Percentiles rank a stretch among this genome's conserved stretches.
Evolutionary conservation across 2,113 vertebrate species (phyloP).

Genomic region (Heliornis fulica): DNA sequence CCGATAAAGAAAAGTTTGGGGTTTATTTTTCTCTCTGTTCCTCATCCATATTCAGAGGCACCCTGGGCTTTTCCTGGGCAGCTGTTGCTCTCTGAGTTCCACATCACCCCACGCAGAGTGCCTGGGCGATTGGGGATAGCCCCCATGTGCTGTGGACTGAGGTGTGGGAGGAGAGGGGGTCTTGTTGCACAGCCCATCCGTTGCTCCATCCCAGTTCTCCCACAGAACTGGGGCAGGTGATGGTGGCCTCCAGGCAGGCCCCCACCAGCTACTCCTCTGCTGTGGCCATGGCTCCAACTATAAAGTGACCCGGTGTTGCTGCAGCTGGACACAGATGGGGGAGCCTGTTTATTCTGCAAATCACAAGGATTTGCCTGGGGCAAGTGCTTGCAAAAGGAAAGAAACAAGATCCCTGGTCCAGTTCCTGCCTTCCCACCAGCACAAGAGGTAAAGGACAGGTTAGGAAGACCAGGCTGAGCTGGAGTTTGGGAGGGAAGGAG

Average conservation of each 20-base stretch:
- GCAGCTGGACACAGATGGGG: not conserved
- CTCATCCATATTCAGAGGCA: conserved; percentile 31
- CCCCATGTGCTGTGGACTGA: not conserved
- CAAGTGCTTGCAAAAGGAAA: not conserved
- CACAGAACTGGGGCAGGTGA: rapidly evolving
- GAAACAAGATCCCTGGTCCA: not conserved
- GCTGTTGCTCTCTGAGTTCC: not conserved
- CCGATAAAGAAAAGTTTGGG: conserved; percentile 31
- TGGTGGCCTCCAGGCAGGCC: not conserved
- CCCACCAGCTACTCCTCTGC: not conserved
- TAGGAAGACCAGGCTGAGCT: not conserved
- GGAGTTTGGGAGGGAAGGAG: not conserved
- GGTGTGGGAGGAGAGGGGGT: not conserved
- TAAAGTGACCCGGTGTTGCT: not conserved
- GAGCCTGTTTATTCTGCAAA: not conserved
- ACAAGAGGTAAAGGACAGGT: conserved; percentile 4
- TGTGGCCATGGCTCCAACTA: rapidly evolving
- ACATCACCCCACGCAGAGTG: not conserved
- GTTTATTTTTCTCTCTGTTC: conserved; percentile 8
- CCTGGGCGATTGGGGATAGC: not conserved
- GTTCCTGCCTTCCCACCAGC: not conserved
- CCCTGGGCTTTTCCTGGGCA: not conserved
- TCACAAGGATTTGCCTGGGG: not conserved
- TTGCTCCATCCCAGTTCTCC: not conserved
- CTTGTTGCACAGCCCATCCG: rapidly evolving